Conservation (phyloP, 2,113 vertebrate species). For the Felis chaus region DNA sequence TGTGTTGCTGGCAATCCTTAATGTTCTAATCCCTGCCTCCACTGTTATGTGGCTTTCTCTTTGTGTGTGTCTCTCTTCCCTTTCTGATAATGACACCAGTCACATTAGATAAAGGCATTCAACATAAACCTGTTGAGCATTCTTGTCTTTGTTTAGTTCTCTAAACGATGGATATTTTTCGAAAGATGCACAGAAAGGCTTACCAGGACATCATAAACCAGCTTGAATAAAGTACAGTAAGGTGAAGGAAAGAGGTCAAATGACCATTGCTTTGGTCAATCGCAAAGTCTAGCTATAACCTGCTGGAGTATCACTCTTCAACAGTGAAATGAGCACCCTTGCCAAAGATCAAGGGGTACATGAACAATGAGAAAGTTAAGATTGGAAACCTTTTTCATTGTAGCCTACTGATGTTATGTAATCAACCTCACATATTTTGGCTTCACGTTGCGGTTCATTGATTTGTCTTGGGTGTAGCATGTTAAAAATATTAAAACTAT, state of each 20-base stretch:
- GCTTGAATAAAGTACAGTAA: not conserved
- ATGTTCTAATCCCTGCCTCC: not conserved
- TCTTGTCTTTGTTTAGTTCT: not conserved
- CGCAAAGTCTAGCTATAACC: not conserved
- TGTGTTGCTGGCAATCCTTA: not conserved
- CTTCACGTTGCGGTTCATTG: not conserved
- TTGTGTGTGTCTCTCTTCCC: not conserved
- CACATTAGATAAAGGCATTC: not conserved
- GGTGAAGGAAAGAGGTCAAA: not conserved
- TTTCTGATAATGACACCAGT: not conserved
- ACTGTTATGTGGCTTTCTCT: not conserved
- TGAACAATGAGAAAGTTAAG: not conserved
- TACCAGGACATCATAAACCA: not conserved
- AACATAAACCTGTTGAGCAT: not conserved
- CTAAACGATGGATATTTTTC: not conserved
- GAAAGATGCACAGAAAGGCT: not conserved
- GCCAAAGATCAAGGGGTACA: not conserved
- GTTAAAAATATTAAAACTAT: not conserved
- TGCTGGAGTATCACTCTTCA: not conserved
- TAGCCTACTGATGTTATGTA: not conserved
- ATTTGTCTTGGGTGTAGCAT: not conserved
- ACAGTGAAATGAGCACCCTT: not conserved
- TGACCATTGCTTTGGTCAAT: not conserved
- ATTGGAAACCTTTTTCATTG: not conserved
- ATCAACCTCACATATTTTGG: not conserved